Evolutionary conservation across 2,888 invertebrate species (phyloP).

Genomic region (Platynereis dumerilii): DNA sequence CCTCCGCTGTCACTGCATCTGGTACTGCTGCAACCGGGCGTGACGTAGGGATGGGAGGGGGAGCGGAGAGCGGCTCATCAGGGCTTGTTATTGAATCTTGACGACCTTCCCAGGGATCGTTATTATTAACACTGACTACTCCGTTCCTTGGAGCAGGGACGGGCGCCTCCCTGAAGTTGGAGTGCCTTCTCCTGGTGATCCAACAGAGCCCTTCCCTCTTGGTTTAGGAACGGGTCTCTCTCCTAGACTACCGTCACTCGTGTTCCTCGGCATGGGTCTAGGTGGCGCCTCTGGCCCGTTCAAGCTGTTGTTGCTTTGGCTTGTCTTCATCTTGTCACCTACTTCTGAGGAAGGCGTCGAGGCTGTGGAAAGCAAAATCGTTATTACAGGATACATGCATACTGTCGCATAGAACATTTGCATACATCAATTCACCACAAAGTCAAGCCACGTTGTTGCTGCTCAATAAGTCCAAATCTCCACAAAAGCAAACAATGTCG

Average conservation of each 20-base stretch:
- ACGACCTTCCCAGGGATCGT: too few species aligned
- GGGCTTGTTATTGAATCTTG: too few species aligned
- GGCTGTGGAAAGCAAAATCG: too few species aligned
- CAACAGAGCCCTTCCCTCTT: conserved; percentile 4
- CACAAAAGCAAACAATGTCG: too few species aligned
- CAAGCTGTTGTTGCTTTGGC: conserved; percentile 3
- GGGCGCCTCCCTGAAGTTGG: not conserved
- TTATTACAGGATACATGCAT: too few species aligned
- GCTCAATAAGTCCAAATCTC: too few species aligned
- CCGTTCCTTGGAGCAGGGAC: not conserved
- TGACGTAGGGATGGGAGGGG: too few species aligned
- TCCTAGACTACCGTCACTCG: conserved; percentile 16
- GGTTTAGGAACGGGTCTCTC: conserved; percentile 7
- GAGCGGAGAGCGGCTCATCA: too few species aligned
- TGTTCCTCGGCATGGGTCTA: conserved; percentile 21
- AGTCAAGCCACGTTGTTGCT: too few species aligned
- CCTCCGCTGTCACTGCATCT: not conserved
- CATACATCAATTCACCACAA: too few species aligned
- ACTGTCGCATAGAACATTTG: too few species aligned
- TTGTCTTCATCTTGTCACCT: not conserved
- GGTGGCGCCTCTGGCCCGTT: not conserved
- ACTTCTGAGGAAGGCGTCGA: not conserved
- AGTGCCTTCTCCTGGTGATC: not conserved
- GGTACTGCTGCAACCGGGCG: not conserved
- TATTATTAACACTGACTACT: too few species aligned